Conservation (phyloP, 35 echinoderm and acorn worm genomes). For the Anneissia japonica region DNA sequence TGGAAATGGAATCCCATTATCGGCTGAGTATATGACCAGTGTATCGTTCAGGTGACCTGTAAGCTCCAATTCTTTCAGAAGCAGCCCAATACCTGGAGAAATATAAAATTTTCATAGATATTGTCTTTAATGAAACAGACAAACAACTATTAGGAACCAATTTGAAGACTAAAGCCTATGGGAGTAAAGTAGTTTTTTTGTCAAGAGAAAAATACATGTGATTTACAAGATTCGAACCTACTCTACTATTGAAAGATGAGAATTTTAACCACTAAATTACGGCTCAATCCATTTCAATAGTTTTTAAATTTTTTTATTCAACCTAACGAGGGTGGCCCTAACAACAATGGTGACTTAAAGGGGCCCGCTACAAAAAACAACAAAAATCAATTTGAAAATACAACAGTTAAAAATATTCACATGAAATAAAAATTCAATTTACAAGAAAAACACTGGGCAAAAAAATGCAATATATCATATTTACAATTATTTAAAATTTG, state of each 20-base stretch:
- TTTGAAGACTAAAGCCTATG: background rate
- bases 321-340: too few species aligned
- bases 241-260: background rate
- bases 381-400: too few species aligned
- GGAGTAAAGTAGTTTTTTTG: background rate
- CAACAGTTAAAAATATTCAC: too few species aligned
- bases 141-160: background rate
- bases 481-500: too few species aligned
- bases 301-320: too few species aligned
- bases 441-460: too few species aligned
- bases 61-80: slow-evolving; percentile 60
- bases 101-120: background rate
- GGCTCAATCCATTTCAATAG: too few species aligned
- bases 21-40: slow-evolving; percentile 75
- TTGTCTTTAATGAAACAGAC: background rate
- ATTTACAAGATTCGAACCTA: background rate
- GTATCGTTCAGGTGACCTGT: slow-evolving; percentile 84
- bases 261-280: too few species aligned
- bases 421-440: too few species aligned
- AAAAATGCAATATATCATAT: too few species aligned
- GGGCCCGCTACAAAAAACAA: too few species aligned
- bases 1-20: slow-evolving; percentile 97
- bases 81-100: slow-evolving; percentile 73
- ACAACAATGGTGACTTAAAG: too few species aligned
- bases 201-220: background rate